Evolutionary conservation across 2,113 vertebrate genomes (phyloP).

Genomic region (Nematolebias whitei): DNA sequence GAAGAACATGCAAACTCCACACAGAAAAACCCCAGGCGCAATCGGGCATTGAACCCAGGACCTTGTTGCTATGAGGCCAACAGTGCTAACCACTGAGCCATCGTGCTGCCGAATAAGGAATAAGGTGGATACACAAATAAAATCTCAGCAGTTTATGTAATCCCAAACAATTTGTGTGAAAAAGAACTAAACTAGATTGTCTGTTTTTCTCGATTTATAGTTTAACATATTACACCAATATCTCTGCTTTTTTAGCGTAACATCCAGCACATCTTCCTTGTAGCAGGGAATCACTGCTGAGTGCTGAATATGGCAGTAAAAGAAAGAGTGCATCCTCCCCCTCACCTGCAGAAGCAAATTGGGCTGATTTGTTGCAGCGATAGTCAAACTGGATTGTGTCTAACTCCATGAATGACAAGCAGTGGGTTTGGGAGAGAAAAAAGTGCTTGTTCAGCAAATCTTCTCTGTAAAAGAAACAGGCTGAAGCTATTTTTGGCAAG

Average conservation of each 20-base stretch:
- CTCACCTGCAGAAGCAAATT: constrained; percentile 5
- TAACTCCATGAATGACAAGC: constrained; percentile 23
- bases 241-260: not conserved
- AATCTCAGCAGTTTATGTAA: not conserved
- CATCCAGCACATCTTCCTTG: not conserved
- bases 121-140: not conserved
- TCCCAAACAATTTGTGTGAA: no score
- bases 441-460: constrained; percentile 5
- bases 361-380: constrained; percentile 8
- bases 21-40: no score
- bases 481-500: not conserved
- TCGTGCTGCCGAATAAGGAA: no score
- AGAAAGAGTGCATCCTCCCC: not conserved
- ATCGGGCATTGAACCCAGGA: no score
- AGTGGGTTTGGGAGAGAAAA: not conserved
- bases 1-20: no score
- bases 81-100: no score
- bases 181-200: no score
- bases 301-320: not conserved
- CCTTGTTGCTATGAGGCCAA: no score
- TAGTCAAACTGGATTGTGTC: not conserved
- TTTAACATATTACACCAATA: not conserved
- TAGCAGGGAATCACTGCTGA: not conserved
- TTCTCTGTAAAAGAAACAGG: constrained; percentile 3
- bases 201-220: constrained; percentile 9